phyloP scores from a whole-genome alignment of 2,113 vertebrate genomes.

The Myotis yumanensis region DNA sequence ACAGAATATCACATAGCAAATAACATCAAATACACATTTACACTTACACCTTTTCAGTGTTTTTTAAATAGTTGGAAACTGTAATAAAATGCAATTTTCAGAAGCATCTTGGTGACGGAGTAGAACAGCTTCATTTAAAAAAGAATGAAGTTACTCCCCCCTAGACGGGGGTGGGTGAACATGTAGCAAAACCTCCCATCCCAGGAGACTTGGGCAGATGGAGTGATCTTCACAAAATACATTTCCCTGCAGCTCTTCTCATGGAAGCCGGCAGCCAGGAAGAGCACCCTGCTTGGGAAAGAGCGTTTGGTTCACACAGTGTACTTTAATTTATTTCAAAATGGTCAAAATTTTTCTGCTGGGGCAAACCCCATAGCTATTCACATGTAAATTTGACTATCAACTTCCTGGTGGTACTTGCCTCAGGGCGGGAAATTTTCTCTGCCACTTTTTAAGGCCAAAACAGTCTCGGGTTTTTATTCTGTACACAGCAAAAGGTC shows the following conservation, averaged over 20 bases:
- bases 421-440: no score
- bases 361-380: no score
- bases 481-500: no score
- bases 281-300: slow-evolving; percentile 75
- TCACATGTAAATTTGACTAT: no score
- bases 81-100: background rate
- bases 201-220: background rate
- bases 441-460: no score
- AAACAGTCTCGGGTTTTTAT: no score
- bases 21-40: no score
- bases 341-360: no score
- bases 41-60: no score
- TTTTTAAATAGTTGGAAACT: slow-evolving; percentile 46
- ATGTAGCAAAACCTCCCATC: slow-evolving; percentile 10
- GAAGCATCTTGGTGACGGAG: background rate
- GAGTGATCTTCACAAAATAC: slow-evolving; percentile 66
- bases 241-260: slow-evolving; percentile 72
- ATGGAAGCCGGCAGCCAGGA: slow-evolving; percentile 63
- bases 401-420: no score
- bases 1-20: no score
- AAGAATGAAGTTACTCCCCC: slow-evolving; percentile 37
- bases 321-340: slow-evolving; percentile 83
- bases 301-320: slow-evolving; percentile 77
- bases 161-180: slow-evolving; percentile 15
- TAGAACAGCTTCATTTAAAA: slow-evolving; percentile 66